phyloP scores from a whole-genome alignment of 2,113 vertebrate species.

The Camarhynchus parvulus region DNA sequence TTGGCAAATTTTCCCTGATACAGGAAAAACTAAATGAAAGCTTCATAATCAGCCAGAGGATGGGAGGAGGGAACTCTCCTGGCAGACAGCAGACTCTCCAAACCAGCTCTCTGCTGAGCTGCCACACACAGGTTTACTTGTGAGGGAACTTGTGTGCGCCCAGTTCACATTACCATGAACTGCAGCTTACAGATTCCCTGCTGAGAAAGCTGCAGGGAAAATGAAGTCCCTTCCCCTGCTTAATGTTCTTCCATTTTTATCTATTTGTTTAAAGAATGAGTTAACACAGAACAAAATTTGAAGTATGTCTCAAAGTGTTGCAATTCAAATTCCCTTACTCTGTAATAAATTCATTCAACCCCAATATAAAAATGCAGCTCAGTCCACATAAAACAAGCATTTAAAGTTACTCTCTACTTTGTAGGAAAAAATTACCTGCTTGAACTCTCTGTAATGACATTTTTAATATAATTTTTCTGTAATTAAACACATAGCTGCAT shows the following conservation, averaged over 20 bases:
- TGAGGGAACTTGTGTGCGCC: neutral
- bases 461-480: neutral
- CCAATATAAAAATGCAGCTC: neutral
- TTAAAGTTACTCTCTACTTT: neutral
- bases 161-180: neutral
- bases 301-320: neutral
- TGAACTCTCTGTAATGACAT: neutral
- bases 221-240: neutral
- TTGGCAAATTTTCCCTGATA: neutral
- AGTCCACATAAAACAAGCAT: neutral
- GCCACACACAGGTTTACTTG: neutral
- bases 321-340: neutral
- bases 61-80: neutral
- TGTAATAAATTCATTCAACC: neutral
- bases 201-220: neutral
- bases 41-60: neutral
- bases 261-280: neutral
- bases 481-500: neutral
- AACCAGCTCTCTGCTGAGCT: neutral
- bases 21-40: neutral
- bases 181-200: neutral
- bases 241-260: neutral
- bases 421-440: neutral
- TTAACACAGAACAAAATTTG: neutral
- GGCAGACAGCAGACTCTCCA: neutral